A percentile compares a stretch with the other conserved stretches of the same genome.
Conservation (phyloP, 2,888 invertebrate species). For the Cinara cedri region DNA sequence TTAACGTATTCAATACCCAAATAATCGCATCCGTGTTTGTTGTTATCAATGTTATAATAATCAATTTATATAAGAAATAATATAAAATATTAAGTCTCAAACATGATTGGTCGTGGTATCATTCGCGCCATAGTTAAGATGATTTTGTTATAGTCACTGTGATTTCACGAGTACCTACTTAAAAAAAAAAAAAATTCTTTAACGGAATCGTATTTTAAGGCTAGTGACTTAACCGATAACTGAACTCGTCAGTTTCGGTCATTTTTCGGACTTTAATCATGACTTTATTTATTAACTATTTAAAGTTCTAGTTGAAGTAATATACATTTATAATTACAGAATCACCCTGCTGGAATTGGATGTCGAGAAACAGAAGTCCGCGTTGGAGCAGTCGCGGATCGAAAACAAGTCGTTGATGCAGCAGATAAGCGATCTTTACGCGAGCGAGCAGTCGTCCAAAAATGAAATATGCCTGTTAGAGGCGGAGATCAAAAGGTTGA, state of each 20-base stretch:
- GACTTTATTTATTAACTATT: too few relatives aligned
- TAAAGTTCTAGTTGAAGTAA: too few relatives aligned
- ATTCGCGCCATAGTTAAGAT: background rate
- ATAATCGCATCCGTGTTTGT: background rate
- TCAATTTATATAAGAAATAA: background rate
- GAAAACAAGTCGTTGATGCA: constrained; percentile 67
- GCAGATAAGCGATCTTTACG: constrained; percentile 67
- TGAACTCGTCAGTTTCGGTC: background rate
- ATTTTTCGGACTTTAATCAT: background rate
- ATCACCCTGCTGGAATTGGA: constrained; percentile 74
- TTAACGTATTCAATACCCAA: background rate
- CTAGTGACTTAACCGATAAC: background rate
- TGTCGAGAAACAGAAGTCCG: constrained; percentile 69
- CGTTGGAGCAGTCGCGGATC: constrained; percentile 70
- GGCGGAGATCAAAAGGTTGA: constrained; percentile 65
- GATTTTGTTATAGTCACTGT: background rate
- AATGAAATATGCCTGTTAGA: constrained; percentile 65
- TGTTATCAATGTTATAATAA: background rate
- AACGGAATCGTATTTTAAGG: too few relatives aligned
- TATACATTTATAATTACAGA: too few relatives aligned
- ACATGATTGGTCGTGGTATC: background rate
- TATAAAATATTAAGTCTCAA: background rate
- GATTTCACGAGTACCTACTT: background rate
- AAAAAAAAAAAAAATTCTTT: background rate
- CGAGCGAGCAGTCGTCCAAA: constrained; percentile 64